phyloP scores from a whole-genome alignment of 2,113 vertebrate genomes.

The Crotophaga sulcirostris region DNA sequence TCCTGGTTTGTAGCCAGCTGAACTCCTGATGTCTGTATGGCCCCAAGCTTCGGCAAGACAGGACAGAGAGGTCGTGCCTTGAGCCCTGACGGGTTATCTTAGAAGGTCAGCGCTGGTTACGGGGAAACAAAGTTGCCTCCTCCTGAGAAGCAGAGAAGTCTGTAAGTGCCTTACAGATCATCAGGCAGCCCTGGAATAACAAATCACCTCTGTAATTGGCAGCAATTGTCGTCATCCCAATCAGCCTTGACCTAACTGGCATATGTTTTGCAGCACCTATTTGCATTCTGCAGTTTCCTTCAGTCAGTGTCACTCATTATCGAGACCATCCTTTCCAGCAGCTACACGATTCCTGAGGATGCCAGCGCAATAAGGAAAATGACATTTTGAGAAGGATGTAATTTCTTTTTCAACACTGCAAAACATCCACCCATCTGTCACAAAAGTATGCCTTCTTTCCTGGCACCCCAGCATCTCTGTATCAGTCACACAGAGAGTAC shows the following conservation, averaged over 20 bases:
- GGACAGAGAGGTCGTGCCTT: background rate
- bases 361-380: background rate
- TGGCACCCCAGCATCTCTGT: background rate
- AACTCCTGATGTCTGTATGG: background rate
- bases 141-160: background rate
- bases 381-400: constrained; percentile 23
- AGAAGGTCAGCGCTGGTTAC: background rate
- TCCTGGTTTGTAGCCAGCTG: background rate
- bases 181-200: background rate
- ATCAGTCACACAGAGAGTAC: background rate
- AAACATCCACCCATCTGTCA: constrained; percentile 63
- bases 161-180: background rate
- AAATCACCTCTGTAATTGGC: background rate
- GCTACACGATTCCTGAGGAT: background rate
- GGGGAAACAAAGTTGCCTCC: background rate
- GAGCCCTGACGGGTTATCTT: background rate
- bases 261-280: background rate
- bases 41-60: background rate
- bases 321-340: background rate
- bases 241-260: background rate
- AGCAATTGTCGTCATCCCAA: background rate
- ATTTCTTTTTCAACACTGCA: constrained; percentile 36
- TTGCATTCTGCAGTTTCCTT: background rate
- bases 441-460: background rate
- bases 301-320: background rate